Percentiles rank a stretch among this genome's conserved stretches.
Evolutionary conservation across 2,888 invertebrate species (phyloP).

Genomic region (Mesodorylaimus sp.): DNA sequence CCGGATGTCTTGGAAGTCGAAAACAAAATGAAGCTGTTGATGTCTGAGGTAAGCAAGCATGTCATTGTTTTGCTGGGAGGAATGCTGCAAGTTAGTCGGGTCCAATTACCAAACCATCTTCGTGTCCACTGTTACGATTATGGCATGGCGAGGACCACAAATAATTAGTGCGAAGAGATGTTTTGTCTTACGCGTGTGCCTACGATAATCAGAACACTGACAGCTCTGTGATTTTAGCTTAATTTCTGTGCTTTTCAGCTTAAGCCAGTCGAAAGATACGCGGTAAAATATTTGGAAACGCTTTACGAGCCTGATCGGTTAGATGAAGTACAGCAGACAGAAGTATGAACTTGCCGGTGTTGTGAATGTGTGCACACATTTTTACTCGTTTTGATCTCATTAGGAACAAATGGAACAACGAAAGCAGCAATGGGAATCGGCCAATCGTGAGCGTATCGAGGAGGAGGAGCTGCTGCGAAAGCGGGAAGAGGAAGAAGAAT

Average conservation of each 20-base stretch:
- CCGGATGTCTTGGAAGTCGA: conserved; percentile 31
- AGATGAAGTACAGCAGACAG: conserved; percentile 67
- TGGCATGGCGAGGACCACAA: too few species aligned
- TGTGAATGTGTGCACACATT: too few species aligned
- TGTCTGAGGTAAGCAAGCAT: conserved; percentile 30
- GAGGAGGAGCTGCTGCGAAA: conserved; percentile 31
- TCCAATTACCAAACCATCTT: too few species aligned
- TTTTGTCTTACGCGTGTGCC: too few species aligned
- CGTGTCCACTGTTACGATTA: too few species aligned
- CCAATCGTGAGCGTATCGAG: conserved; percentile 42
- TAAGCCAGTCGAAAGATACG: conserved; percentile 80
- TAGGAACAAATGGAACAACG: conserved; percentile 55
- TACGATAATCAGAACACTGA: too few species aligned
- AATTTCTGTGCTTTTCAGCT: too few species aligned
- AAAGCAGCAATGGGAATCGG: conserved; percentile 70
- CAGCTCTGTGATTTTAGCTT: too few species aligned
- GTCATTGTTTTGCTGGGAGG: too few species aligned
- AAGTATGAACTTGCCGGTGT: conserved; percentile 43
- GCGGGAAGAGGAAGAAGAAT: not conserved
- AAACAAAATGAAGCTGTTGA: conserved; percentile 32
- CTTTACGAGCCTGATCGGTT: conserved; percentile 56
- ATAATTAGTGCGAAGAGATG: too few species aligned
- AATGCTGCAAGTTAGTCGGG: too few species aligned
- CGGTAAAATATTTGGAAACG: conserved; percentile 74
- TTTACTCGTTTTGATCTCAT: conserved; percentile 3